A percentile compares a stretch with the other conserved stretches of the same genome.
phyloP scores from a whole-genome alignment of 1,140 invertebrate genomes.

The Pantala flavescens region DNA sequence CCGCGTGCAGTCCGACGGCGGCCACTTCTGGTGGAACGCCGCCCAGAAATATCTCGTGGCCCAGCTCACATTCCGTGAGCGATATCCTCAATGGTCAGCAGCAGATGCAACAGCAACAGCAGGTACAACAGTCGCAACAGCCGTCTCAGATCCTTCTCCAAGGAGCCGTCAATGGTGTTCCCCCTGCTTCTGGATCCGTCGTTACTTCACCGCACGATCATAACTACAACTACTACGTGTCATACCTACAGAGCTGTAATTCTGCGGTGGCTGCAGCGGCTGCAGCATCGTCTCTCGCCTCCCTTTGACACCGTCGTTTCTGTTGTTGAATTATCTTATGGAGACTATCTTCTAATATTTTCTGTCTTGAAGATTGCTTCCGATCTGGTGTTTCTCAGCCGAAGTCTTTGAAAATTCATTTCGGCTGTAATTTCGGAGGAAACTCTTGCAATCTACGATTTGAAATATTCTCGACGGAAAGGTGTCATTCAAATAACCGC shows the following conservation, averaged over 20 bases:
- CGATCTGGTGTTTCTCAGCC: too few species aligned
- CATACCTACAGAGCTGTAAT: slow-evolving; percentile 9
- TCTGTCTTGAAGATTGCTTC: too few species aligned
- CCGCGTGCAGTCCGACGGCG: slow-evolving; percentile 30
- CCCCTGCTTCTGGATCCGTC: neutral
- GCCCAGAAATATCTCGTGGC: slow-evolving; percentile 34
- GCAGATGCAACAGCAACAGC: slow-evolving; percentile 25
- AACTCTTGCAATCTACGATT: too few species aligned
- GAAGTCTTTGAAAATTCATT: too few species aligned
- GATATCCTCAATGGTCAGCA: slow-evolving; percentile 49
- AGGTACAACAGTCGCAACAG: neutral
- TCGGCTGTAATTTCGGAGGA: too few species aligned
- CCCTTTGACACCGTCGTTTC: neutral
- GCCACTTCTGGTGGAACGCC: slow-evolving; percentile 21
- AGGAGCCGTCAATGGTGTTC: neutral
- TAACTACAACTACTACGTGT: slow-evolving; percentile 13
- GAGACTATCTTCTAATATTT: too few species aligned
- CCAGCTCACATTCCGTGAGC: slow-evolving; percentile 55
- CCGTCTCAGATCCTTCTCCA: neutral
- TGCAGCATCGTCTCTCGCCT: neutral
- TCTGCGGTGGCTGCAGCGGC: neutral
- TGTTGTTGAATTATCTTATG: too few species aligned
- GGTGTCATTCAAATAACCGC: too few species aligned
- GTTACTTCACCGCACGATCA: neutral
- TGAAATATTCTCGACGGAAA: too few species aligned